Conservation (phyloP, 2,888 invertebrate genomes). For the Tholera decimalis region DNA sequence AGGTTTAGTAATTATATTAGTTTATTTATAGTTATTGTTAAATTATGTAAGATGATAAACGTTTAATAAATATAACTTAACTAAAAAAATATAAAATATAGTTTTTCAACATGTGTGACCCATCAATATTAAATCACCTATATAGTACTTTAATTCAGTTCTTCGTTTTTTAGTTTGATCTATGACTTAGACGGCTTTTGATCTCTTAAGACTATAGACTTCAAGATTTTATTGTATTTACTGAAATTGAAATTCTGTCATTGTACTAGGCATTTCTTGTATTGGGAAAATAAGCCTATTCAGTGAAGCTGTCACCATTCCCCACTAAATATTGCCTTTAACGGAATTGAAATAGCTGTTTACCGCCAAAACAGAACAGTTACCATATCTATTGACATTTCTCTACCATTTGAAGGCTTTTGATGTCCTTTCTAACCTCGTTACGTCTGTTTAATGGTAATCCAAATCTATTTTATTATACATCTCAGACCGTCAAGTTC, state of each 20-base stretch:
- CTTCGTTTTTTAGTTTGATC: too few species aligned
- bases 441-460: constrained; percentile 48
- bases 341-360: constrained; percentile 37
- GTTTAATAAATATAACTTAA: too few species aligned
- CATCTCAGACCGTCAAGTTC: constrained; percentile 11
- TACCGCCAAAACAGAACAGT: constrained; percentile 18
- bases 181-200: too few species aligned
- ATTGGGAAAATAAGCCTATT: background rate
- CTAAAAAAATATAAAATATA: too few species aligned
- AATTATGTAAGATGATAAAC: too few species aligned
- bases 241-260: background rate
- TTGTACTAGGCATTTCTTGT: background rate
- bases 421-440: constrained; percentile 23
- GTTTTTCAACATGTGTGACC: too few species aligned
- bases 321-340: constrained; percentile 20
- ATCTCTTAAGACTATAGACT: too few species aligned
- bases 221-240: too few species aligned
- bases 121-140: too few species aligned
- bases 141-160: too few species aligned
- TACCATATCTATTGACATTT: constrained; percentile 25
- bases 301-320: background rate
- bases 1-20: too few species aligned
- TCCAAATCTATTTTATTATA: constrained; percentile 44
- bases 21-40: too few species aligned
- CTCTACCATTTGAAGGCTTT: constrained; percentile 10